Evolutionary conservation across 2,113 vertebrate genomes (phyloP).

Genomic region (Phaethornis superciliosus): DNA sequence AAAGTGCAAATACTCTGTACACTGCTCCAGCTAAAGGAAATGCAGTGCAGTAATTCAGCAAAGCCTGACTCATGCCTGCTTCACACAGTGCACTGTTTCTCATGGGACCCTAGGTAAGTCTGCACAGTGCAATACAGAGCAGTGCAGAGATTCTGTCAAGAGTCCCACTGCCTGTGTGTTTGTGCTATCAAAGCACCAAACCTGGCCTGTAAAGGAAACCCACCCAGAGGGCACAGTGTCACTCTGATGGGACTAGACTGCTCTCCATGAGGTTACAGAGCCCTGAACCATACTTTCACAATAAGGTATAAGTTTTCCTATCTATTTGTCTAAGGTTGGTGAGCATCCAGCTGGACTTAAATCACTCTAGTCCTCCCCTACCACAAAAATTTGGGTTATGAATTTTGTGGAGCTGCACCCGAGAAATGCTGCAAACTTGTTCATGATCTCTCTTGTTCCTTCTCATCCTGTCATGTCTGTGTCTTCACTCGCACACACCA

Average conservation of each 20-base stretch:
- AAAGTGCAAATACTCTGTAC: neutral
- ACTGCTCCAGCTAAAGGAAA: neutral
- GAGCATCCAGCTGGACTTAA: neutral
- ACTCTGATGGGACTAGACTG: neutral
- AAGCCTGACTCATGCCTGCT: neutral
- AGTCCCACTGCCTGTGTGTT: neutral
- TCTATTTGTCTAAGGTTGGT: neutral
- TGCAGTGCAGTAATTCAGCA: neutral
- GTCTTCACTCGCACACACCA: neutral
- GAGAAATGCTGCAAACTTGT: neutral
- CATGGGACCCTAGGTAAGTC: neutral
- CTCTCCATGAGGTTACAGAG: neutral
- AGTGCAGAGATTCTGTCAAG: neutral
- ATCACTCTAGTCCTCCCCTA: neutral
- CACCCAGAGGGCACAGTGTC: fast-evolving
- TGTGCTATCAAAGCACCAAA: neutral
- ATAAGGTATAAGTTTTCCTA: neutral
- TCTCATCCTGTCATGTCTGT: neutral
- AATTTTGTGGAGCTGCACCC: neutral
- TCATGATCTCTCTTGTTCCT: neutral
- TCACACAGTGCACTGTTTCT: neutral
- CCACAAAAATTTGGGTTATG: neutral
- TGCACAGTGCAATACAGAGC: neutral
- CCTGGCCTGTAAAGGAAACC: neutral
- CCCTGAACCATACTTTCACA: neutral